Evolutionary conservation across 2,113 vertebrate species (phyloP).

Genomic region (Spilogale gracilis): DNA sequence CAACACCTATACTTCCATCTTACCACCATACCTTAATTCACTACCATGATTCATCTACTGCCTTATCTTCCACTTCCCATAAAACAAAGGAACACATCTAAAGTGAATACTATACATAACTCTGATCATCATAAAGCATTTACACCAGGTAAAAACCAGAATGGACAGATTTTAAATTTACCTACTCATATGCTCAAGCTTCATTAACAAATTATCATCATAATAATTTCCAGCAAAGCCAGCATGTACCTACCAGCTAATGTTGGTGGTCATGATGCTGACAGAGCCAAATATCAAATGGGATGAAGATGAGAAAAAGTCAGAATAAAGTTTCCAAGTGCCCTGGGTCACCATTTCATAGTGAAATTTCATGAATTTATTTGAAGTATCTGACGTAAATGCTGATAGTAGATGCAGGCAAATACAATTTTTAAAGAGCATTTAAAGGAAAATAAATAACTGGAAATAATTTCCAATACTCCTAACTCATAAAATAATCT

Average conservation of each 20-base stretch:
- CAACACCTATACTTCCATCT: background rate
- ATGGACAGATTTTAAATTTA: slow-evolving; percentile 10
- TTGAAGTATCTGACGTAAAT: slow-evolving; percentile 19
- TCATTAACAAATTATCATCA: slow-evolving; percentile 16
- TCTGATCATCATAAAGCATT: background rate
- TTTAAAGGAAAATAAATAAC: slow-evolving; percentile 57
- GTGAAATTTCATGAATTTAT: slow-evolving; percentile 52
- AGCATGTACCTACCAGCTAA: background rate
- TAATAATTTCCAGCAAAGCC: slow-evolving; percentile 48
- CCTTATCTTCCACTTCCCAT: background rate
- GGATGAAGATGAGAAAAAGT: slow-evolving; percentile 41
- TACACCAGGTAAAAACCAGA: slow-evolving; percentile 41
- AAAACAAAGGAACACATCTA: slow-evolving; percentile 49
- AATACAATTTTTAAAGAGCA: slow-evolving; percentile 37
- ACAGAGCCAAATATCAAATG: slow-evolving; percentile 7
- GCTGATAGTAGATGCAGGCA: background rate
- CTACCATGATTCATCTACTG: background rate
- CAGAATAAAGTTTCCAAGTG: slow-evolving; percentile 23
- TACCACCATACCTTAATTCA: background rate
- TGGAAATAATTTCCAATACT: slow-evolving; percentile 7
- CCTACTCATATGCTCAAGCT: background rate
- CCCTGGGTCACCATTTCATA: background rate
- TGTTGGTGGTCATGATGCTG: background rate
- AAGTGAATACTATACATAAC: slow-evolving; percentile 3
- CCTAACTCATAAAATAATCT: slow-evolving; percentile 4